These are phyloP conservation scores for Alethe castanea DNA, from an alignment of 2,113 vertebrate genomes.

Conservation along the genomic window DNA sequence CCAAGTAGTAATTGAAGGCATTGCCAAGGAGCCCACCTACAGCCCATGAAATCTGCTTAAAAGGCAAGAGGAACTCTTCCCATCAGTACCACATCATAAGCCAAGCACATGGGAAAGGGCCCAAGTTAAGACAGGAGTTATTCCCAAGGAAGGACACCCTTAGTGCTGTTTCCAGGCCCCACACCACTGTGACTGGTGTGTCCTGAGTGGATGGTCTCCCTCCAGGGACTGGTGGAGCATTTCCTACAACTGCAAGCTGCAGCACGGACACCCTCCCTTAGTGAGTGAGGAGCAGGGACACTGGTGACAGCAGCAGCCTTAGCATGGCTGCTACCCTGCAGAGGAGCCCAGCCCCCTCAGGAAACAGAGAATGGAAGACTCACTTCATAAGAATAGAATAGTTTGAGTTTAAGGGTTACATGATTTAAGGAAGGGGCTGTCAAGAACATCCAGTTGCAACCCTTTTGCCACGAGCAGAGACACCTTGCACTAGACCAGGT, in stretches of 20 bases:
- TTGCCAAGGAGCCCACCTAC: not conserved
- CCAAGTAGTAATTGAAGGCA: not conserved
- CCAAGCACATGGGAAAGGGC: not conserved
- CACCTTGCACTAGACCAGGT: not conserved
- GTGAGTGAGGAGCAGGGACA: fast-evolving
- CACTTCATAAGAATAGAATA: not conserved
- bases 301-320: not conserved
- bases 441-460: not conserved
- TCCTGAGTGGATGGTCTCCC: fast-evolving
- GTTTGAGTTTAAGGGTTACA: not conserved
- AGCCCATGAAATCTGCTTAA: not conserved
- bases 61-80: not conserved
- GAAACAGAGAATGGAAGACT: fast-evolving
- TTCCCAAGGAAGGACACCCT: no score
- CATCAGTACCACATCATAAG: fast-evolving
- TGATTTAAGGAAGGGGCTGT: not conserved
- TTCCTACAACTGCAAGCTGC: not conserved
- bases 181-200: fast-evolving
- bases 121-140: not conserved
- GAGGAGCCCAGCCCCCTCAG: not conserved
- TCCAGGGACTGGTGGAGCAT: not conserved
- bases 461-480: not conserved
- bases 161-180: not conserved
- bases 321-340: not conserved
- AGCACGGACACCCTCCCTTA: not conserved